Percentiles rank a stretch among this genome's conserved stretches.
Evolutionary conservation across 1,140 invertebrate species (phyloP).

Genomic region (Lordiphosa clarofinis): DNA sequence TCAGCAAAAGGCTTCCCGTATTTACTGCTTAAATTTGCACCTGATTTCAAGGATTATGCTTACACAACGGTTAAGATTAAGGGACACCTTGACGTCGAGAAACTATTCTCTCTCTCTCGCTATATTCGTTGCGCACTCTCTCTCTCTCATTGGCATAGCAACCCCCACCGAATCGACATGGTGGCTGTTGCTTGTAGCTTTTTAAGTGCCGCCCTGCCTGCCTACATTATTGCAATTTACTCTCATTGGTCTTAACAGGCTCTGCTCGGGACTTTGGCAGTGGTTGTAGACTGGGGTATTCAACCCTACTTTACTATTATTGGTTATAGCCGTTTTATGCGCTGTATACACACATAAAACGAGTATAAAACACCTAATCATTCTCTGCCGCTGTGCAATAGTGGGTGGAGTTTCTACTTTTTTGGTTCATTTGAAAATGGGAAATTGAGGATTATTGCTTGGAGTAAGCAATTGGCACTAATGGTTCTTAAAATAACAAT

Average conservation of each 20-base stretch:
- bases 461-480: background rate
- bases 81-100: too few species aligned
- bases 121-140: too few species aligned
- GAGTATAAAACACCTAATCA: conserved; percentile 54
- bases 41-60: too few species aligned
- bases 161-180: too few species aligned
- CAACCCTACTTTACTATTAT: conserved; percentile 55
- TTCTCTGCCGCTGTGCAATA: conserved; percentile 1
- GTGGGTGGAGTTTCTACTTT: background rate
- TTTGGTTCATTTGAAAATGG: background rate
- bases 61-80: too few species aligned
- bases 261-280: conserved; percentile 20
- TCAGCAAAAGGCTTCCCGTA: too few species aligned
- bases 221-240: conserved; percentile 32
- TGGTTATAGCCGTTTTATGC: conserved; percentile 46
- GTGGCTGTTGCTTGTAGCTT: background rate
- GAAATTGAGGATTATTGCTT: background rate
- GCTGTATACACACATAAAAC: conserved; percentile 41
- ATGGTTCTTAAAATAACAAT: too few species aligned
- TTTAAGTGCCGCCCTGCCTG: conserved; percentile 22
- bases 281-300: conserved; percentile 36
- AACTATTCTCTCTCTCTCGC: too few species aligned
- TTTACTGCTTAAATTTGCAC: too few species aligned
- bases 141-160: too few species aligned
- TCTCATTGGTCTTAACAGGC: conserved; percentile 46